Evolutionary conservation across 64 coral and sea anemone genomes (phyloP).

Genomic region (Stichodactyla helianthus): DNA sequence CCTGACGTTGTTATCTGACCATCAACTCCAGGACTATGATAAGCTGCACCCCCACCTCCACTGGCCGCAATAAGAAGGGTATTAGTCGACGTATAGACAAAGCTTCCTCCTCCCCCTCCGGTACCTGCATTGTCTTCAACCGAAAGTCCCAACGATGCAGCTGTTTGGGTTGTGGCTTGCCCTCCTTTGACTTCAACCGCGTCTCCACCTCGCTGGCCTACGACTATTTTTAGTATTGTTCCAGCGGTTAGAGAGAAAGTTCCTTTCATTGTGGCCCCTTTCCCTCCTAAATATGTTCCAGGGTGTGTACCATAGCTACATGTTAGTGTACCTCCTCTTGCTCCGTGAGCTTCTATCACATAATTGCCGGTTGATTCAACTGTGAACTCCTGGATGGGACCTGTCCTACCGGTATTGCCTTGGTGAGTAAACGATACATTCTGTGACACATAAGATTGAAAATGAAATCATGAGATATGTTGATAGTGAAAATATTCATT

Average conservation of each 20-base stretch:
- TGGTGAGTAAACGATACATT: not conserved
- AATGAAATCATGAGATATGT: too few species aligned
- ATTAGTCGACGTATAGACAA: conserved; percentile 27
- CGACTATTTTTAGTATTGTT: conserved; percentile 43
- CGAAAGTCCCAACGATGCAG: conserved; percentile 35
- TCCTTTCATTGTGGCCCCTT: conserved; percentile 41
- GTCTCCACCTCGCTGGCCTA: conserved; percentile 45
- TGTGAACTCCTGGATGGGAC: conserved; percentile 1
- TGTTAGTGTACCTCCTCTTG: conserved; percentile 9
- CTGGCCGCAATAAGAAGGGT: conserved; percentile 12
- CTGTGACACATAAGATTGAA: not conserved
- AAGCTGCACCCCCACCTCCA: conserved; percentile 9
- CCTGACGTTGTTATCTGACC: conserved; percentile 31
- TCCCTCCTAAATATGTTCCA: conserved; percentile 36
- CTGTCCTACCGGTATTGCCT: not conserved
- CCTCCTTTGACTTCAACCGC: conserved; percentile 57
- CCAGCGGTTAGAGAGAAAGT: conserved; percentile 16
- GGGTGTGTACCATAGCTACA: conserved; percentile 18
- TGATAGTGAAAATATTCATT: too few species aligned
- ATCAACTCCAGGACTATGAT: conserved; percentile 2
- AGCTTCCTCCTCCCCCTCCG: conserved; percentile 43
- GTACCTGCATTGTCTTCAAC: conserved; percentile 56
- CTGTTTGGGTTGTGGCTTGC: conserved; percentile 22
- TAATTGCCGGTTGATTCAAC: conserved; percentile 15
- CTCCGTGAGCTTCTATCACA: conserved; percentile 13